Conservation (phyloP, 2,113 vertebrate genomes). For the Megaceryle maxima region DNA sequence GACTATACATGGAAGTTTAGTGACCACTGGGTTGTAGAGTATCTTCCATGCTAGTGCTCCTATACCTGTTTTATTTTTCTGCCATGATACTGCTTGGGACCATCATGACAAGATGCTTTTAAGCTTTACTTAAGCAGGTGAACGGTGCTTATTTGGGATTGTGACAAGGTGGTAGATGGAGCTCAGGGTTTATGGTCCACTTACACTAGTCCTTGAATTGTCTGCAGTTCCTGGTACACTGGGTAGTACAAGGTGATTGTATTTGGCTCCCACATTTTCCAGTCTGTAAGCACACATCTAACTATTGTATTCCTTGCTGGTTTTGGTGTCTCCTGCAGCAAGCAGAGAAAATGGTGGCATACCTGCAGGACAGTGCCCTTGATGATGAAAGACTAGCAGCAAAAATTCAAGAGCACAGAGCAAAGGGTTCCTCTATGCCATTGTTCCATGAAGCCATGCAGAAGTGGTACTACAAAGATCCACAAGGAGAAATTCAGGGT, state of each 20-base stretch:
- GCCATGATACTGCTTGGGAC: background rate
- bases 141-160: background rate
- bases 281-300: background rate
- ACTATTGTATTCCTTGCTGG: background rate
- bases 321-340: constrained; percentile 78
- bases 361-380: constrained; percentile 90
- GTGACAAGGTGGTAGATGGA: background rate
- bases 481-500: constrained; percentile 99
- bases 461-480: constrained; percentile 99
- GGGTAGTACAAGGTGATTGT: background rate
- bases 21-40: background rate
- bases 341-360: constrained; percentile 99
- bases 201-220: background rate
- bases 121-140: background rate
- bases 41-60: background rate
- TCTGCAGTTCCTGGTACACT: background rate
- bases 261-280: rapidly evolving
- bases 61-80: background rate
- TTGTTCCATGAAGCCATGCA: constrained; percentile 91
- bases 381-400: constrained; percentile 90
- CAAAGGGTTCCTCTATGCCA: constrained; percentile 84
- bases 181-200: background rate
- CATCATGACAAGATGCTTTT: background rate
- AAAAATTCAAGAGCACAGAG: constrained; percentile 86
- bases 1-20: background rate